Percentiles rank a stretch among this genome's conserved stretches.
phyloP scores from a whole-genome alignment of 2,797 vertebrate genomes.

The Champsocephalus esox region DNA sequence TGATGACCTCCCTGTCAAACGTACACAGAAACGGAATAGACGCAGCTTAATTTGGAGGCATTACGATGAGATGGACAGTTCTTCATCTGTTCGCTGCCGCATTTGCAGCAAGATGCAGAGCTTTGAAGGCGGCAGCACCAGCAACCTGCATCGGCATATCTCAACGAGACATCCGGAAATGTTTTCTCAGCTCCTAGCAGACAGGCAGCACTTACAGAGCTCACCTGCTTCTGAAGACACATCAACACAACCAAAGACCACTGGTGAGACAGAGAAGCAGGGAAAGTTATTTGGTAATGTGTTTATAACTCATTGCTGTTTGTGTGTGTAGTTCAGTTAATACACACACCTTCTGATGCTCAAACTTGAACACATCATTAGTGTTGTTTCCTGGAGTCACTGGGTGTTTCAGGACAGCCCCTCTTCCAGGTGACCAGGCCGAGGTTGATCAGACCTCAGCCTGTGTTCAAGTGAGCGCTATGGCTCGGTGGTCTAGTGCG shows the following conservation, averaged over 20 bases:
- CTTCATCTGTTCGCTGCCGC: conserved; percentile 71
- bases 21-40: conserved; percentile 16
- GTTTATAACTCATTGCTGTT: not conserved
- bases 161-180: conserved; percentile 77
- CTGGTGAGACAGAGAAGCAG: conserved; percentile 17
- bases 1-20: conserved; percentile 31
- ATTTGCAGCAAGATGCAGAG: conserved; percentile 77
- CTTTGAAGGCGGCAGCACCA: conserved; percentile 58
- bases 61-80: conserved; percentile 68
- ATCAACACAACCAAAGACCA: not conserved
- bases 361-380: too few species aligned
- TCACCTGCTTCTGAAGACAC: conserved; percentile 14
- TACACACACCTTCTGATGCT: too few species aligned
- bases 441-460: too few species aligned
- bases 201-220: conserved; percentile 41
- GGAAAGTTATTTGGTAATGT: conserved; percentile 55
- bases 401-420: too few species aligned
- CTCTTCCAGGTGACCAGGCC: too few species aligned
- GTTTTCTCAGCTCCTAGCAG: conserved; percentile 56
- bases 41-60: conserved; percentile 81
- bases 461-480: too few species aligned
- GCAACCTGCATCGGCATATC: conserved; percentile 80
- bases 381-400: too few species aligned
- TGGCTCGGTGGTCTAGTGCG: too few species aligned
- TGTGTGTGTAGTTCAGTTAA: not conserved